phyloP scores from a whole-genome alignment of 2,888 invertebrate species.

The Himalopsyche japonica region DNA sequence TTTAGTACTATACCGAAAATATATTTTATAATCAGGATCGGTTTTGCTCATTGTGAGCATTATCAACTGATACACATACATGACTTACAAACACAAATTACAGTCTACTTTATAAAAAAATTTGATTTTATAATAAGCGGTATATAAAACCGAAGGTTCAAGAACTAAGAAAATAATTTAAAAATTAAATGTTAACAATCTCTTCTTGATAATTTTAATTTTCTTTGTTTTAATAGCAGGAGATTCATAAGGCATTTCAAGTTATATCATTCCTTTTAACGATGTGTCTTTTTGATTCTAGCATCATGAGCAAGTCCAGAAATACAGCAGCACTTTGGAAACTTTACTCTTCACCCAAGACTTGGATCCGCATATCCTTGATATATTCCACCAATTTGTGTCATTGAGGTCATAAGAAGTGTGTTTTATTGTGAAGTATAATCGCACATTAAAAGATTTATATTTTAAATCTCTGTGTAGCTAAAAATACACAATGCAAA shows the following conservation, averaged over 20 bases:
- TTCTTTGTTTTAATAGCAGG: neutral
- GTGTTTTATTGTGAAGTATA: constrained; percentile 41
- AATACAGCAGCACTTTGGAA: constrained; percentile 93
- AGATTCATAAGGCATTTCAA: neutral
- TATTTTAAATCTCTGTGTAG: neutral
- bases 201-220: too few species aligned
- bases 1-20: too few species aligned
- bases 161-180: too few species aligned
- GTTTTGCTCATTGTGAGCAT: too few species aligned
- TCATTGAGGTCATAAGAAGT: constrained; percentile 73
- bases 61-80: too few species aligned
- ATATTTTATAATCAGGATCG: too few species aligned
- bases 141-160: too few species aligned
- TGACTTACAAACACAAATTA: too few species aligned
- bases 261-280: neutral
- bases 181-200: too few species aligned
- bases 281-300: constrained; percentile 56
- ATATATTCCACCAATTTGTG: constrained; percentile 97
- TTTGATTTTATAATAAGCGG: too few species aligned
- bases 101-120: too few species aligned
- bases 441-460: constrained; percentile 42
- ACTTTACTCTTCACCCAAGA: constrained; percentile 95
- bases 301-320: constrained; percentile 98
- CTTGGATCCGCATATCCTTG: constrained; percentile 92
- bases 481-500: neutral